Conservation (phyloP, 2,113 vertebrate genomes). For the Onychorhynchus coronatus region DNA sequence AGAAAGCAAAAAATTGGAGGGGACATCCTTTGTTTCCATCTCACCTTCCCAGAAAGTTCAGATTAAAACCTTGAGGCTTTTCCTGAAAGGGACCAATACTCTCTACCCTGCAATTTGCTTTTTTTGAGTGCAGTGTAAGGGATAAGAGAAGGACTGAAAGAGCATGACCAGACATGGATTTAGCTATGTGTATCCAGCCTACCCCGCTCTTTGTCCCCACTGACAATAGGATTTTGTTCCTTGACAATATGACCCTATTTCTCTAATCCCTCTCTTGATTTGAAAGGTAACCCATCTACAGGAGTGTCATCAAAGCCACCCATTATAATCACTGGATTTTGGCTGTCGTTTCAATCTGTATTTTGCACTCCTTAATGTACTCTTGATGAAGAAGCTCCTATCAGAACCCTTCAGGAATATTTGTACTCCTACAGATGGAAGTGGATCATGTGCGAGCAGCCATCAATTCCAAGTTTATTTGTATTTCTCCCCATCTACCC, state of each 20-base stretch:
- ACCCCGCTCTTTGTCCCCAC: not conserved
- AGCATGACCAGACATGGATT: not conserved
- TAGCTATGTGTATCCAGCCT: not conserved
- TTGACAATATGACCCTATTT: not conserved
- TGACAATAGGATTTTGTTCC: not conserved
- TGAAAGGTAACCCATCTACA: not conserved
- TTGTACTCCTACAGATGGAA: not conserved
- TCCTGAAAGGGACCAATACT: not conserved
- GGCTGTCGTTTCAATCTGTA: not conserved
- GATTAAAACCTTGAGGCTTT: not conserved
- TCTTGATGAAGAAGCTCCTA: not conserved
- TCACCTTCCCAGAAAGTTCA: not conserved
- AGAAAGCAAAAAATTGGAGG: not conserved
- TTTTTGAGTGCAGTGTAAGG: not conserved
- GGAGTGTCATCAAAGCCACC: not conserved
- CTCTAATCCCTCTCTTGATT: not conserved
- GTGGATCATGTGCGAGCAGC: not conserved
- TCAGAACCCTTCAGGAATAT: not conserved
- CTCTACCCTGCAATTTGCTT: not conserved
- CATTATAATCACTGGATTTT: not conserved
- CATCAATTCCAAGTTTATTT: fast-evolving
- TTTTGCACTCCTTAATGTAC: not conserved
- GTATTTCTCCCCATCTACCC: not conserved
- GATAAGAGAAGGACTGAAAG: not conserved
- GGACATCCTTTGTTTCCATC: not conserved